Evolutionary conservation across 2,888 invertebrate species (phyloP).

Genomic region (Zaprionus bogoriensis): DNA sequence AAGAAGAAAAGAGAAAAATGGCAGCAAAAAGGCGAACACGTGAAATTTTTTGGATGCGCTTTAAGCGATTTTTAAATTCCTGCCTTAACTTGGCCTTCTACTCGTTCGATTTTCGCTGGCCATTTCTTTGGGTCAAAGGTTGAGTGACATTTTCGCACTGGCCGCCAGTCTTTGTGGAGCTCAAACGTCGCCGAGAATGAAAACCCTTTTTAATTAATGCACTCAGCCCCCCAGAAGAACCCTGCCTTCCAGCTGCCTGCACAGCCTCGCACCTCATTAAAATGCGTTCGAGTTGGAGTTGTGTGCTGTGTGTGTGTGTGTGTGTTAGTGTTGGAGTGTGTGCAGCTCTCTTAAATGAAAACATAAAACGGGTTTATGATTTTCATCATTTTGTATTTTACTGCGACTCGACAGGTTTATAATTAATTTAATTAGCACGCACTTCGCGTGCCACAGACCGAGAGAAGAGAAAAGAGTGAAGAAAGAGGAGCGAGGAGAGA

Average conservation of each 20-base stretch:
- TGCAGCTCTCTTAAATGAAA: constrained; percentile 48
- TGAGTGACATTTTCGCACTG: constrained; percentile 54
- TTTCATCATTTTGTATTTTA: constrained; percentile 34
- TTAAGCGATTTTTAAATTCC: constrained; percentile 37
- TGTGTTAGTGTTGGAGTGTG: not conserved
- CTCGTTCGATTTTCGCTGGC: constrained; percentile 18
- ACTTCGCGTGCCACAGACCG: constrained; percentile 4
- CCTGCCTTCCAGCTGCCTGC: not conserved
- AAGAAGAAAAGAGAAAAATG: not conserved
- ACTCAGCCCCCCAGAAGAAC: constrained; percentile 3
- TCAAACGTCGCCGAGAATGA: constrained; percentile 7
- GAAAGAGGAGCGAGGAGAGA: not conserved
- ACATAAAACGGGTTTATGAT: constrained; percentile 67
- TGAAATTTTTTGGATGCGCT: too few relatives aligned
- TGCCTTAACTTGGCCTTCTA: not conserved
- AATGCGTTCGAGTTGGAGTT: constrained; percentile 40
- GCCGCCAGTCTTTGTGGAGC: not conserved
- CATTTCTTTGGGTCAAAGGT: constrained; percentile 57
- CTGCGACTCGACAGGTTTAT: constrained; percentile 41
- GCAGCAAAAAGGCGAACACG: constrained; percentile 27
- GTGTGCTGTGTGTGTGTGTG: constrained; percentile 10
- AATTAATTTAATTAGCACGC: constrained; percentile 61
- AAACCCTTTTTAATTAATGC: constrained; percentile 75
- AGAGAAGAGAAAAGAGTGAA: not conserved
- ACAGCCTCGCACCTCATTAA: constrained; percentile 56